Base-by-base conservation (phyloP, 2,113 vertebrate genomes). In the Thalassarche chlororhynchos region DNA sequence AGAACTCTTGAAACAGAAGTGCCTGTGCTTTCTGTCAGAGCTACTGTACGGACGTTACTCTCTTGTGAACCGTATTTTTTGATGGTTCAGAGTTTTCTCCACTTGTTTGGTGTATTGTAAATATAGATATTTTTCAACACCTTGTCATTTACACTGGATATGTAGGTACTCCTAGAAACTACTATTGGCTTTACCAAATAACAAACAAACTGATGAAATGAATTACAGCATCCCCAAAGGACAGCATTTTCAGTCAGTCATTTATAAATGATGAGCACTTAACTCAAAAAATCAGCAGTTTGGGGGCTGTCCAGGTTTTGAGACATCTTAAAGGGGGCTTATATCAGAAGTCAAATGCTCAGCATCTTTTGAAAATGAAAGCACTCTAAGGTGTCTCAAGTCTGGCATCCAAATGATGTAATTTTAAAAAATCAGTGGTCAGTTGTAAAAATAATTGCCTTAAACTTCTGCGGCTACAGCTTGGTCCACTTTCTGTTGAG, bases 1-100 rank as follows among this genome's bases (percentile, higher is more conserved):
- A 94, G 69, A 92, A 58, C 68, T 93, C 55, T 82, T 83, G 72
- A 96, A 97, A 91, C 64, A 92, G 83, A 97, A 98, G 95, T 94
- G 88, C 89, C 93, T 96, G 85, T 32, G 15, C 93, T 96, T 93
- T 84, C 18, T 93, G 95, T 89, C 93, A 93, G 79, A 90, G 47
- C 38, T 64, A 54, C 29, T 68, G 23, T 19, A 32, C 38, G 79
- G 75, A 94, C 90, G 31, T 75, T 76, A n/a, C 57, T 90, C 74
- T 87, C 12, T 16, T 86, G 64, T 91, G 60, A 93, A 87, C 18
- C 6, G 9, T 86, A 54, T 80, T 93, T 92, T 90, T 71, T 14
- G 38, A 24, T 55, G 10, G 20, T 36, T 77, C 36, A 52, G 34
- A 26, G 9, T 77, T 75, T 65, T 62, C 13, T 74, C 84, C 8